Base-by-base conservation (phyloP, 2,888 invertebrate genomes). In the Leucophora obtusa region DNA sequence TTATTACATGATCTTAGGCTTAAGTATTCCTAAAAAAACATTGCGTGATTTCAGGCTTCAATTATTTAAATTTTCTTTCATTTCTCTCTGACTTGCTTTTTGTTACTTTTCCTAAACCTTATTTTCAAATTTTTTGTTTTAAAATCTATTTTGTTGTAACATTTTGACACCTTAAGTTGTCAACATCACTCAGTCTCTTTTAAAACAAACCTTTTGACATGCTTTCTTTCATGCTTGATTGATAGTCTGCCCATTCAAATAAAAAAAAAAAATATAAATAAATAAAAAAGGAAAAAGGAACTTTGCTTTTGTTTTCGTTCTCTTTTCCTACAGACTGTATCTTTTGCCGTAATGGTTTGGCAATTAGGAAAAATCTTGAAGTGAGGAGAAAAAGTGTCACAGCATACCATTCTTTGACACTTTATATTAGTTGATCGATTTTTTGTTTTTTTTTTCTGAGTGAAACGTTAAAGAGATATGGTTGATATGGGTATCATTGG, bases 121-220 rank as follows among this genome's bases (percentile, higher is more conserved):
- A 38, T 38, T 38, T 38, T 38, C 38, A 5, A 11, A 11, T 38
- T 38, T 38, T 38, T 38, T 38, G 11, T 38, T 24, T 54, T 50
- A 35, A 76, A 72, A 72, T 80, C 54, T 54, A 69, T 80, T 80
- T 70, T 65, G 60, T 77, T 80, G 69, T 69, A 73, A 81, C 65
- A 77, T 77, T 77, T 81, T 77, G 81, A 77, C 81, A 77, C 77
- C 77, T 81, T 73, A 54, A 73, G 81, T 76, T 77, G 73, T 81
- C 81, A 70, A 70, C 69, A 81, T 76, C 77, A 69, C 33, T 50
- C 73, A 72, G 56, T 58, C 53, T 73, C 60, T 68, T 72, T 73
- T 63, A 50, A 73, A 38, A 69, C 51, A 50, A 81, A 73, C 73
- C 69, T 73, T 77, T 73, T 73, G 77, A 73, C 70, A 73, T 69